Percentiles rank a stretch among this genome's conserved stretches.
phyloP scores from a whole-genome alignment of 2,797 vertebrate genomes.

The Chaenodraco wilsoni region DNA sequence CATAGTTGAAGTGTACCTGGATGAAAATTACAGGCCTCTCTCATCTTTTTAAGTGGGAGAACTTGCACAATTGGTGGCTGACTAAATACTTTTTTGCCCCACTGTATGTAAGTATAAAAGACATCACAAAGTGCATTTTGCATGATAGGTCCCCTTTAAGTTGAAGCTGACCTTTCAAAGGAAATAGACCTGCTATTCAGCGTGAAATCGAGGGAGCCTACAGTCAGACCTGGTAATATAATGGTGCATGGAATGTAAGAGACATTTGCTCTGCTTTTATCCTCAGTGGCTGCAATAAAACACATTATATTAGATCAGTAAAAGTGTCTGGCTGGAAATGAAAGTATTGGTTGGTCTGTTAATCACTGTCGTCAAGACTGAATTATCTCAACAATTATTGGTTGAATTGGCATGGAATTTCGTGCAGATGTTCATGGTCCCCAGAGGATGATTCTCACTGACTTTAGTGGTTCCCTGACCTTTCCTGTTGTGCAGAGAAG shows the following conservation, averaged over 20 bases:
- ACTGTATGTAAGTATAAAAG: no score
- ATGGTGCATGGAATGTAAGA: slow-evolving; percentile 18
- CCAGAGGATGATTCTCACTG: no score
- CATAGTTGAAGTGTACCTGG: no score
- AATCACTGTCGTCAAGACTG: not conserved
- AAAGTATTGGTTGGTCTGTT: not conserved
- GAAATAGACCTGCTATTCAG: slow-evolving; percentile 17
- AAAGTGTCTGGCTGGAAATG: not conserved
- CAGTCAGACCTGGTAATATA: slow-evolving; percentile 1
- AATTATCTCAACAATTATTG: not conserved
- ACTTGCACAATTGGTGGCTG: no score
- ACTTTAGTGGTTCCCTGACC: no score
- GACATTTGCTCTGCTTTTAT: slow-evolving; percentile 5
- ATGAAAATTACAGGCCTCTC: no score
- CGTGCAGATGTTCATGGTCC: not conserved
- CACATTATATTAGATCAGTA: not conserved
- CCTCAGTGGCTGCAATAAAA: slow-evolving; percentile 5
- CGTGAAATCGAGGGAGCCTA: slow-evolving; percentile 21
- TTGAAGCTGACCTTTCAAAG: slow-evolving; percentile 36
- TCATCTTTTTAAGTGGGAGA: no score
- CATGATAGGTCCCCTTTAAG: not conserved
- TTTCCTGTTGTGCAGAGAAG: no score
- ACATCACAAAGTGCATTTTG: no score
- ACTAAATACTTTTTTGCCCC: no score
- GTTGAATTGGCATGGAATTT: not conserved